These are phyloP conservation scores for Phallusia fumigata DNA, from an alignment of 23 tunicate genomes.

Conservation along the genomic window DNA sequence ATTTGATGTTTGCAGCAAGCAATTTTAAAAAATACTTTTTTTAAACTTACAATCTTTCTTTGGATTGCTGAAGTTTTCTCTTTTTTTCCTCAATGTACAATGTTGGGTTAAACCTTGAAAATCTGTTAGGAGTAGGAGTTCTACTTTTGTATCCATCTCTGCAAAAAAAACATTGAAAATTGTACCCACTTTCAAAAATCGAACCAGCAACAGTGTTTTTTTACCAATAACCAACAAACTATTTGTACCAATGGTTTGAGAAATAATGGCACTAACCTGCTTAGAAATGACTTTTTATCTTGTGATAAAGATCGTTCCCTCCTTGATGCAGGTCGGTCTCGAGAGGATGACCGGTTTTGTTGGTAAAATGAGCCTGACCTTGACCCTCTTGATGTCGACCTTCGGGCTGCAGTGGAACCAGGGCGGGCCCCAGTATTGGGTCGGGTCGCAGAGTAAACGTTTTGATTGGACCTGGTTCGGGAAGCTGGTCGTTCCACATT, in stretches of 20 bases:
- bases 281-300: constrained; percentile 15
- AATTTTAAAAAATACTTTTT: neutral
- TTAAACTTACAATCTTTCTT: constrained; percentile 75
- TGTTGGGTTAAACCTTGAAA: constrained; percentile 74
- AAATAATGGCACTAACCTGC: neutral
- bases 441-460: constrained; percentile 16
- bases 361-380: constrained; percentile 37
- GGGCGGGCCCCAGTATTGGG: constrained; percentile 33
- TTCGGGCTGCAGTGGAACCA: constrained; percentile 1
- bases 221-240: neutral
- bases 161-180: constrained; percentile 12
- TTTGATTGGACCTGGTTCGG: constrained; percentile 2
- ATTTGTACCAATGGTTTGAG: neutral
- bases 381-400: constrained; percentile 50
- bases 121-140: constrained; percentile 77
- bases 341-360: constrained; percentile 27
- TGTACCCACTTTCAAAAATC: too few species aligned
- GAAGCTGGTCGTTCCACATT: neutral
- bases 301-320: constrained; percentile 46
- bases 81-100: constrained; percentile 73
- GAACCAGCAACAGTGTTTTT: too few species aligned
- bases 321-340: constrained; percentile 37
- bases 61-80: constrained; percentile 63
- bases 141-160: constrained; percentile 46
- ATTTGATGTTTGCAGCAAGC: too few species aligned